These are phyloP conservation scores for Pholis gunnellus DNA, from an alignment of 2,113 vertebrate species.

Conservation along the genomic window DNA sequence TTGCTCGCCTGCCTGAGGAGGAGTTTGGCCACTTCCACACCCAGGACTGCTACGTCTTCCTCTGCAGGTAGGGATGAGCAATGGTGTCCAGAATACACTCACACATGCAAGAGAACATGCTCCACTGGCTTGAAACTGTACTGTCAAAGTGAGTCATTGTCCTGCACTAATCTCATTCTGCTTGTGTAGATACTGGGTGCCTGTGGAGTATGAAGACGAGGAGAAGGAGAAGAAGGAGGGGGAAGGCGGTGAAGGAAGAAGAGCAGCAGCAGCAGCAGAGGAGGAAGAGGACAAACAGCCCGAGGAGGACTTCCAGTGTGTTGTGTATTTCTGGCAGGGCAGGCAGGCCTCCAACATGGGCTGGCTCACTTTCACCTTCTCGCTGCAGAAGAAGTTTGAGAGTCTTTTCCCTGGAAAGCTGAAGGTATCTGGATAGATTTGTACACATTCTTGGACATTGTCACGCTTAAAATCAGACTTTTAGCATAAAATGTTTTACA, in stretches of 20 bases:
- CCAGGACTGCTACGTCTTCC: constrained; percentile 98
- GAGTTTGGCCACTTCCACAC: constrained; percentile 98
- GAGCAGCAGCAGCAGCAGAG: constrained; percentile 73
- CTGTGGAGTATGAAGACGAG: constrained; percentile 92
- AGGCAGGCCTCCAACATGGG: constrained; percentile 98
- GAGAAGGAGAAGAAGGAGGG: constrained; percentile 72
- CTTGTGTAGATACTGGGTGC: constrained; percentile 93
- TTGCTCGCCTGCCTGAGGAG: constrained; percentile 94
- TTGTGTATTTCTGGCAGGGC: constrained; percentile 99
- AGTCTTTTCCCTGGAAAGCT: constrained; percentile 97
- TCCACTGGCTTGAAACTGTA: neutral
- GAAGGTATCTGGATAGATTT: constrained; percentile 82
- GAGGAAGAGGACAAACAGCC: constrained; percentile 92
- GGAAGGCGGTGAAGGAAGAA: constrained; percentile 52
- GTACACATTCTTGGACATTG: neutral
- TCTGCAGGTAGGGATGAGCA: constrained; percentile 89
- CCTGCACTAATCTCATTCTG: neutral
- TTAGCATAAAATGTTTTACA: neutral
- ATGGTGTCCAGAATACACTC: neutral
- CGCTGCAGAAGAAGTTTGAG: constrained; percentile 98
- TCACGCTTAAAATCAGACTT: neutral
- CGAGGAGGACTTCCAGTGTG: constrained; percentile 98
- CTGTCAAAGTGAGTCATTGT: neutral
- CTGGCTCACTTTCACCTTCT: constrained; percentile 99
- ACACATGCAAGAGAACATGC: neutral